phyloP scores from a whole-genome alignment of 2,797 vertebrate species.

The Schizothorax lantsangensis region DNA sequence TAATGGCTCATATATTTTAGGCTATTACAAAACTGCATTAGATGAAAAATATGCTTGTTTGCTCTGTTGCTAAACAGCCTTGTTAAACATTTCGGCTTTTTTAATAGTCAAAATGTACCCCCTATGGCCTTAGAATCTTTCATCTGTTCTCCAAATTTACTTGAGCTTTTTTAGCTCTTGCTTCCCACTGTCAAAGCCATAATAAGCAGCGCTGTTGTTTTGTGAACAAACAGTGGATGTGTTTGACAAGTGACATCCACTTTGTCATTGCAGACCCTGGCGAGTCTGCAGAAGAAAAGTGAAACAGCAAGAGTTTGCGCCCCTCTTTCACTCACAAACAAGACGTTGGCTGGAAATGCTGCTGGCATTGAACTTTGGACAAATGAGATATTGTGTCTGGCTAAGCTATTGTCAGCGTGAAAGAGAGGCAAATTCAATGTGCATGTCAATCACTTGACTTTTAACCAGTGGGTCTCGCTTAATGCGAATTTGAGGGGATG shows the following conservation, averaged over 20 bases:
- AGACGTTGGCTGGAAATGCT: slow-evolving; percentile 45
- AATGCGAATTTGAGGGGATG: slow-evolving; percentile 50
- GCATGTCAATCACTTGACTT: slow-evolving; percentile 66
- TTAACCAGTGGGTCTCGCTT: slow-evolving; percentile 53
- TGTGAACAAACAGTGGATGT: slow-evolving; percentile 40
- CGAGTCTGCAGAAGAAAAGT: slow-evolving; percentile 49
- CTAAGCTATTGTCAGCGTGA: slow-evolving; percentile 58
- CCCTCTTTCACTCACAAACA: slow-evolving; percentile 52
- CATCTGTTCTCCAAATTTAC: slow-evolving; percentile 35
- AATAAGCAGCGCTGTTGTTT: slow-evolving; percentile 34
- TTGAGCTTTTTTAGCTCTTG: slow-evolving; percentile 33
- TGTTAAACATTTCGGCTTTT: neutral
- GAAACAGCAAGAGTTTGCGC: slow-evolving; percentile 45
- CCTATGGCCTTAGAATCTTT: slow-evolving; percentile 28
- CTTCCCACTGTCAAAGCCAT: slow-evolving; percentile 45
- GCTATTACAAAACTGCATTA: neutral
- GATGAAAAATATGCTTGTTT: slow-evolving; percentile 12
- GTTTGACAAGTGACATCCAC: slow-evolving; percentile 62
- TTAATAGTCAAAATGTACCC: slow-evolving; percentile 24
- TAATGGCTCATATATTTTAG: slow-evolving; percentile 4
- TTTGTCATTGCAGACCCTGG: slow-evolving; percentile 49
- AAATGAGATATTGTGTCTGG: slow-evolving; percentile 61
- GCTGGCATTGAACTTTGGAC: slow-evolving; percentile 59
- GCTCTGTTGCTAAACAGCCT: neutral
- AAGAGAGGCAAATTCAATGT: slow-evolving; percentile 56